Base-by-base conservation (phyloP, 2,797 vertebrate species). In the Acrocephalus scirpaceus region DNA sequence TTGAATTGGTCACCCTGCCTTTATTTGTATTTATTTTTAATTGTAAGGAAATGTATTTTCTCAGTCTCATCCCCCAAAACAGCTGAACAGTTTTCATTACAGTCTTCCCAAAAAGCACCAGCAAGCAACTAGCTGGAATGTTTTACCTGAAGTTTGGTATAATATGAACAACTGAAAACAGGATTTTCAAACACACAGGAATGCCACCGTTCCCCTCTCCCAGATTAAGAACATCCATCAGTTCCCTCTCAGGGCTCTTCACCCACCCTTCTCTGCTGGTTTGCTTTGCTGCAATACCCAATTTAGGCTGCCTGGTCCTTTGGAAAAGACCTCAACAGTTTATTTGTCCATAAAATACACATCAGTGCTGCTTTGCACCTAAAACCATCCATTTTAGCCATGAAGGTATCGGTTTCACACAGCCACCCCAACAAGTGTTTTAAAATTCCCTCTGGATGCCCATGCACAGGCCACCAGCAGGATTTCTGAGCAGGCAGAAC, bases 101-200 rank as follows among this genome's bases (percentile, higher is more conserved):
- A 60, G 8, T 34, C 25, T 32, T 54, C 65, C 44, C 75, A 23
- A 93, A 78, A 58, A 56, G 7, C 25, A 42, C 30, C 36, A 60
- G 60, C 42, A 61, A 69, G 29, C 10, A 47, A 72, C 3, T 2
- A n/a, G 30, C 4, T 54, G 58, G 32, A 50, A 94, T 70, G 27
- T 56, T 72, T 50, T 10, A 34, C 56, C 15, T 38, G 5, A 48
- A 30, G 47, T 38, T 27, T 57, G 34, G 50, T 11, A 45, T 50
- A 57, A 32, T 3, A 19, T 1, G 12, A 87, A 48, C 13, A 62
- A 53, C 4, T 7, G 4, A 54, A 58, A 45, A 13, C 0, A 21
- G 27, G 34, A 48, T 77, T 91, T 89, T 51, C 16, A 38, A 69
- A 29, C 19, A 27, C 5, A 57, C 5, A 20, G 50, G 27, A 75